Conservation (phyloP, 2,113 vertebrate species). For the Aleadryas rufinucha region DNA sequence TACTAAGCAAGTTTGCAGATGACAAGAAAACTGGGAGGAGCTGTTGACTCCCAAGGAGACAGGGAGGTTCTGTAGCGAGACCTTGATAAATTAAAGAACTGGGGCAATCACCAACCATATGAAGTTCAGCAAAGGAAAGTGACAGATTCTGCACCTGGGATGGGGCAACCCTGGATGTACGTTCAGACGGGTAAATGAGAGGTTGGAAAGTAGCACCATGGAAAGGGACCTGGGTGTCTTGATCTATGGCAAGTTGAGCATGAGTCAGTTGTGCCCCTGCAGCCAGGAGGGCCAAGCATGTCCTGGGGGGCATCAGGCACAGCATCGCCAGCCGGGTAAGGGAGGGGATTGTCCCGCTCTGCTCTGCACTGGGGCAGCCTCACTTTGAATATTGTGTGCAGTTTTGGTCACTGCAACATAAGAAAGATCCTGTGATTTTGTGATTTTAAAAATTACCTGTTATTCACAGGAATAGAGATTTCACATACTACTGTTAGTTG, state of each 20-base stretch:
- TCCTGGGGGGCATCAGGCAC: not conserved
- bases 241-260: no score
- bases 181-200: not conserved
- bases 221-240: not conserved
- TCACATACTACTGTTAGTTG: not conserved
- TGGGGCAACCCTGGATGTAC: not conserved
- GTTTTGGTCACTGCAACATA: not conserved
- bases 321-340: fast-evolving
- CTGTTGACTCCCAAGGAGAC: not conserved
- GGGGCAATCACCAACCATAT: not conserved
- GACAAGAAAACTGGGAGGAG: not conserved
- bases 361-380: not conserved
- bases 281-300: fast-evolving
- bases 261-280: not conserved
- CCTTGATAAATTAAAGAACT: not conserved
- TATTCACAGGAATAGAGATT: not conserved
- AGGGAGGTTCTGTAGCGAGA: not conserved
- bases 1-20: not conserved
- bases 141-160: fast-evolving
- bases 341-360: not conserved
- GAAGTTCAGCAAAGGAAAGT: not conserved
- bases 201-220: not conserved
- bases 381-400: fast-evolving
- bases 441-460: not conserved
- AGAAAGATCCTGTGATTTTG: not conserved